Conservation (phyloP, 1,140 invertebrate species). For the Musca domestica region DNA sequence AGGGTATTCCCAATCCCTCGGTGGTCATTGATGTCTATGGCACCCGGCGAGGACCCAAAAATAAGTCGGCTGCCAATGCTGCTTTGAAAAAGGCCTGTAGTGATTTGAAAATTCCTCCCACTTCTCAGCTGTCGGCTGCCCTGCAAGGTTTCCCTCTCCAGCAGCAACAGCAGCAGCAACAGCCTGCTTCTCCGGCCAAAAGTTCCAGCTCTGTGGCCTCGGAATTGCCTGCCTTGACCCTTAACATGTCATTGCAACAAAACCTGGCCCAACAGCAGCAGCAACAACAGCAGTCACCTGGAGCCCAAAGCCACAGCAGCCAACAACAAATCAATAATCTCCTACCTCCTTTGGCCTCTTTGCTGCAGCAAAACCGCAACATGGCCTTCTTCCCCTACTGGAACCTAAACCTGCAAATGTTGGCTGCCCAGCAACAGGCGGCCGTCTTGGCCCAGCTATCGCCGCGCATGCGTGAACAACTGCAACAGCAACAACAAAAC, state of each 20-base stretch:
- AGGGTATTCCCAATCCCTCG: constrained; percentile 81
- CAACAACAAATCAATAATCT: constrained; percentile 29
- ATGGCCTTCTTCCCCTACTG: constrained; percentile 53
- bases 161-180: constrained; percentile 29
- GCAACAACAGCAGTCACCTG: constrained; percentile 18
- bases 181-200: constrained; percentile 29
- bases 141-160: constrained; percentile 37
- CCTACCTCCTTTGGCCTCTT: constrained; percentile 43
- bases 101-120: constrained; percentile 22
- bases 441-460: constrained; percentile 47
- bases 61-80: constrained; percentile 53
- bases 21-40: constrained; percentile 90
- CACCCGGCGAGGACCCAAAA: constrained; percentile 79
- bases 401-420: constrained; percentile 53
- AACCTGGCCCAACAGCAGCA: constrained; percentile 5
- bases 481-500: constrained; percentile 38
- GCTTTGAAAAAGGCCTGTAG: not conserved
- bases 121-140: constrained; percentile 40
- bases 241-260: constrained; percentile 21
- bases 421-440: constrained; percentile 52
- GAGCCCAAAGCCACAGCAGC: not conserved
- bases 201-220: constrained; percentile 24
- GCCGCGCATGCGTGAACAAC: constrained; percentile 41
- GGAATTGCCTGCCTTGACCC: constrained; percentile 32
- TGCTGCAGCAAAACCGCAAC: constrained; percentile 49